Percentiles rank a stretch among this genome's conserved stretches.
phyloP scores from a whole-genome alignment of 1,140 invertebrate genomes.

The Octopus sinensis region DNA sequence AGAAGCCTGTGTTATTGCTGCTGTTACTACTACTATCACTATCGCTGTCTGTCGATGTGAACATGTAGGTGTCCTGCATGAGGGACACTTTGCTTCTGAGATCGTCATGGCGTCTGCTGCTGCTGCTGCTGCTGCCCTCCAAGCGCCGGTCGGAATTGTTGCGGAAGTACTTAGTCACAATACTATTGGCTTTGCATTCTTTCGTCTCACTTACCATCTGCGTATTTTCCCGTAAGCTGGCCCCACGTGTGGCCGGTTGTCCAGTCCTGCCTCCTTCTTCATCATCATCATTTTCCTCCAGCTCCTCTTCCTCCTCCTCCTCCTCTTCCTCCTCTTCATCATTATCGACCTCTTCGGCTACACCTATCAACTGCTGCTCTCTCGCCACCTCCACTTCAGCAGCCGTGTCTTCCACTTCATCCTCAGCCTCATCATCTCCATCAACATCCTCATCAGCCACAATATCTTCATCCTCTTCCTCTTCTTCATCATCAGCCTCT shows the following conservation, averaged over 20 bases:
- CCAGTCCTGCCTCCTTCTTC: constrained; percentile 21
- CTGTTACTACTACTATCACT: neutral
- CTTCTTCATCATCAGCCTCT: neutral
- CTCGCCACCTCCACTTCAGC: neutral
- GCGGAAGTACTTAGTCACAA: neutral
- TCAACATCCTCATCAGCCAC: too few species aligned
- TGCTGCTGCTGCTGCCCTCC: neutral
- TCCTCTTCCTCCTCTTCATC: constrained; percentile 14
- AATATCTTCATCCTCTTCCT: constrained; percentile 14
- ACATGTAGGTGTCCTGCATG: neutral
- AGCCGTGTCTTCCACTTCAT: neutral
- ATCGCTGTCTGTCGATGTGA: neutral
- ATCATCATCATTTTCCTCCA: constrained; percentile 20
- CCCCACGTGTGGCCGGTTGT: neutral
- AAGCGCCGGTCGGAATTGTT: neutral
- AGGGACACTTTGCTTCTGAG: neutral
- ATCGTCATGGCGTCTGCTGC: neutral
- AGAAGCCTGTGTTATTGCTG: neutral
- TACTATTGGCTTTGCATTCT: neutral
- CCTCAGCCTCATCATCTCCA: constrained; percentile 11
- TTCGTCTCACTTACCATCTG: neutral
- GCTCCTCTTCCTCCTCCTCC: constrained; percentile 11
- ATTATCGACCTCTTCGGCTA: constrained; percentile 20
- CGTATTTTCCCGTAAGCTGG: neutral
- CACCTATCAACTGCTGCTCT: constrained; percentile 15